A percentile compares a stretch with the other conserved stretches of the same genome.
These are phyloP conservation scores for Phylloscopus collybita DNA, from an alignment of 2,797 vertebrate genomes.

Conservation along the genomic window DNA sequence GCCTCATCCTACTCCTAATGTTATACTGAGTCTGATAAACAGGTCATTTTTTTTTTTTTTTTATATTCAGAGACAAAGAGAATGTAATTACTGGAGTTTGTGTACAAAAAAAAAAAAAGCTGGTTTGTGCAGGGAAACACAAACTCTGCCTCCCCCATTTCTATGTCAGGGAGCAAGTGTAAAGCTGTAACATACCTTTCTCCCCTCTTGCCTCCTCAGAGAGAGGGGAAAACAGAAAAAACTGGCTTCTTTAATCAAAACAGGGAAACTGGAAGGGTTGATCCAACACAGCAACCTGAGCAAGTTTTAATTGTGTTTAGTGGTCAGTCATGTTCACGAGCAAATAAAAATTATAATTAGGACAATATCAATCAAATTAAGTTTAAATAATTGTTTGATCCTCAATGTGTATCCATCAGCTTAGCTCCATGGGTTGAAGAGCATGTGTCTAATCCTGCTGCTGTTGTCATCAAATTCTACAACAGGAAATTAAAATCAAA, in stretches of 20 bases:
- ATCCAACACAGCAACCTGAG: not conserved
- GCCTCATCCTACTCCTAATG: not conserved
- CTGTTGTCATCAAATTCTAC: not conserved
- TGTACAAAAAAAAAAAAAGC: constrained; percentile 21
- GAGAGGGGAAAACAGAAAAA: not conserved
- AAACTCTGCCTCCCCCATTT: not conserved
- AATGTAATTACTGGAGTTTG: constrained; percentile 32
- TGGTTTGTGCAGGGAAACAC: not conserved
- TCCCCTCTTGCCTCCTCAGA: not conserved
- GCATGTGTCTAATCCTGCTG: not conserved
- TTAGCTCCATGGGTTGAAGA: not conserved
- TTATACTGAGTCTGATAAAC: constrained; percentile 18
- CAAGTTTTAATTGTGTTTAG: not conserved
- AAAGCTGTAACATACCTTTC: not conserved
- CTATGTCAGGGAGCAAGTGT: not conserved
- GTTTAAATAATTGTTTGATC: not conserved
- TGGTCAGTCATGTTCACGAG: not conserved
- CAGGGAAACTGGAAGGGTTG: not conserved
- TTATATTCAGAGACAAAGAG: constrained; percentile 20
- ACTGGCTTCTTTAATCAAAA: not conserved
- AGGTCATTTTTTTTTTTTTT: constrained; percentile 40
- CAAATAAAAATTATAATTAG: not conserved
- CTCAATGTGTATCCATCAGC: not conserved
- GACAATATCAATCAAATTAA: not conserved
- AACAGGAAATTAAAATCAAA: not conserved